These are phyloP conservation scores for Dusona sp. DNA, from an alignment of 2,888 invertebrate species.

Conservation along the genomic window DNA sequence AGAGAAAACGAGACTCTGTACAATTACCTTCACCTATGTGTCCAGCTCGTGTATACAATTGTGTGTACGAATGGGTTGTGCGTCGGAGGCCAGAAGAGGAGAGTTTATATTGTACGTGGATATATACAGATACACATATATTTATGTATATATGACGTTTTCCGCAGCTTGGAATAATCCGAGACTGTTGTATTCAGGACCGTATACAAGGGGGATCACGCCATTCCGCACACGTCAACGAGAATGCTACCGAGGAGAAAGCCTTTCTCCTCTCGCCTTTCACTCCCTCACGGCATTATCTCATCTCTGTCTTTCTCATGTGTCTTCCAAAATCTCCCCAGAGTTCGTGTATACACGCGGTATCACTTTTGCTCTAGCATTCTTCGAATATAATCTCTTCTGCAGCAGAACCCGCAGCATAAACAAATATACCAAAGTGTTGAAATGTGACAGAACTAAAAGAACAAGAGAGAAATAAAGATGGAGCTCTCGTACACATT, in stretches of 20 bases:
- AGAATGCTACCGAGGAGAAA: conserved; percentile 34
- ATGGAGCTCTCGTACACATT: not conserved
- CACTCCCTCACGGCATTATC: conserved; percentile 34
- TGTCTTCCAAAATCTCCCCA: conserved; percentile 43
- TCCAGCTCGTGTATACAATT: conserved; percentile 12
- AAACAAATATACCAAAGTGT: conserved; percentile 29
- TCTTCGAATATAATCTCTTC: conserved; percentile 38
- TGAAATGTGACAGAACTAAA: conserved; percentile 29
- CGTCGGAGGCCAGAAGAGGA: conserved; percentile 1
- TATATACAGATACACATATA: not conserved
- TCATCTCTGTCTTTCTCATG: conserved; percentile 28
- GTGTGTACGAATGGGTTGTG: not conserved
- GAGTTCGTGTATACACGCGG: conserved; percentile 1
- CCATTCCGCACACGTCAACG: conserved; percentile 48
- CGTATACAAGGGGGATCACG: conserved; percentile 47
- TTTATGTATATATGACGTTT: conserved; percentile 8
- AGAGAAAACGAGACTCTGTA: conserved; percentile 28
- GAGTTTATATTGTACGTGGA: conserved; percentile 13
- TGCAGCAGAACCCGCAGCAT: not conserved
- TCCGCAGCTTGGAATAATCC: conserved; percentile 28
- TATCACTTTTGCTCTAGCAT: conserved; percentile 21
- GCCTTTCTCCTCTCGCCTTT: conserved; percentile 40
- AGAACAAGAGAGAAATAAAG: conserved; percentile 6
- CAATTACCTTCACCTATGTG: conserved; percentile 37
- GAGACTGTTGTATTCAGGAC: conserved; percentile 39